Evolutionary conservation across 2,888 invertebrate genomes (phyloP).

Genomic region (Tolmerus cingulatus): DNA sequence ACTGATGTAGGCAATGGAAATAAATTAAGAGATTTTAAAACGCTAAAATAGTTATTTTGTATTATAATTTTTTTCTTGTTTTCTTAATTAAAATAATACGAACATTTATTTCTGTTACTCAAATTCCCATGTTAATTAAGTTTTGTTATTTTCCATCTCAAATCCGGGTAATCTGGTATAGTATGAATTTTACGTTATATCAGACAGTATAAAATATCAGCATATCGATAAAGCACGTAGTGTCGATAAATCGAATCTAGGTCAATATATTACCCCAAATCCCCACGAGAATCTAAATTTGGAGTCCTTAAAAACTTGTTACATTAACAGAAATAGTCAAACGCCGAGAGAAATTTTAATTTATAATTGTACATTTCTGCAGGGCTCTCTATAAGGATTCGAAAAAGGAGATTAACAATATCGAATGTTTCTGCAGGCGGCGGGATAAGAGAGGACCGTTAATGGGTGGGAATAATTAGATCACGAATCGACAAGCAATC

Average conservation of each 20-base stretch:
- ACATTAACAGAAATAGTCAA: neutral
- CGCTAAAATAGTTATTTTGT: too few relatives aligned
- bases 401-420: neutral
- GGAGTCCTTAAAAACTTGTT: neutral
- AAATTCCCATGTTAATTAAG: too few relatives aligned
- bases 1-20: too few relatives aligned
- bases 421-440: neutral
- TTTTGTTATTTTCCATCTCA: too few relatives aligned
- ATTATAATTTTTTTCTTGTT: too few relatives aligned
- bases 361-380: neutral
- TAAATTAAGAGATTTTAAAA: too few relatives aligned
- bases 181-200: too few relatives aligned
- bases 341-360: neutral
- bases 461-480: neutral
- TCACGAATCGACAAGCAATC: neutral
- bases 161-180: too few relatives aligned
- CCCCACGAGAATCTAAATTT: neutral
- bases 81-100: too few relatives aligned
- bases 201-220: too few relatives aligned
- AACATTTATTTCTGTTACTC: too few relatives aligned
- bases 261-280: neutral
- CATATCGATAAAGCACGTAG: too few relatives aligned
- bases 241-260: neutral
- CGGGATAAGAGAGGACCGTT: neutral
- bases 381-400: neutral